These are phyloP conservation scores for Netelia fuscicornis DNA, from an alignment of 2,888 invertebrate genomes.

Conservation along the genomic window DNA sequence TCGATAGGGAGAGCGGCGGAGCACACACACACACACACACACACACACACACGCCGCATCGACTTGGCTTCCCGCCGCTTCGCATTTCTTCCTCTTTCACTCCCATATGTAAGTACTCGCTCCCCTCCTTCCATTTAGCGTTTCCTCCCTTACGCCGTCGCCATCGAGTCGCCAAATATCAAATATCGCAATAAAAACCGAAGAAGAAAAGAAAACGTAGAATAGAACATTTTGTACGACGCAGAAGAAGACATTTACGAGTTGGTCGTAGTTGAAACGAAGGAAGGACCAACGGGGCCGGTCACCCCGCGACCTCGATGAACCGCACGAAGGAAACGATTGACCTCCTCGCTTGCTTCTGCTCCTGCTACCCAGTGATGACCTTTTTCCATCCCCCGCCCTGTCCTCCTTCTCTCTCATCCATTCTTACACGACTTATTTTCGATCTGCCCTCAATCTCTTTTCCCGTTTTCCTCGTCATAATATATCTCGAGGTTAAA, in stretches of 20 bases:
- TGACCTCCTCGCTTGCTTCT: constrained; percentile 31
- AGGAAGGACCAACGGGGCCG: constrained; percentile 2
- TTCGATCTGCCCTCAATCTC: background rate
- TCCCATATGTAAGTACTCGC: background rate
- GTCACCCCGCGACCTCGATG: constrained; percentile 25
- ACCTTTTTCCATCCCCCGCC: constrained; percentile 37
- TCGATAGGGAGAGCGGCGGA: constrained; percentile 58
- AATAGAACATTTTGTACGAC: background rate
- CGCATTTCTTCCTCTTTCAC: constrained; percentile 29
- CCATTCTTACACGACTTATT: constrained; percentile 28
- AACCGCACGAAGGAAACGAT: constrained; percentile 47
- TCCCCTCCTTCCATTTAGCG: background rate
- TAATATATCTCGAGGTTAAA: constrained; percentile 16
- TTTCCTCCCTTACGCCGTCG: background rate
- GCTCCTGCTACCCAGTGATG: constrained; percentile 1
- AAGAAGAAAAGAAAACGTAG: constrained; percentile 1
- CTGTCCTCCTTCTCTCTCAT: constrained; percentile 2
- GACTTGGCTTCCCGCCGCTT: constrained; percentile 67
- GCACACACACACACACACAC: constrained; percentile 49
- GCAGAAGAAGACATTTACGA: no score
- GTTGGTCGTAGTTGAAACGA: no score
- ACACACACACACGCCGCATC: constrained; percentile 38
- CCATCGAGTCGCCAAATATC: background rate
- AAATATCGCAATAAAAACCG: background rate
- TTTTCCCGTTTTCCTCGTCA: background rate